Evolutionary conservation across 2,888 invertebrate genomes (phyloP).

Genomic region (Eupithecia subfuscata): DNA sequence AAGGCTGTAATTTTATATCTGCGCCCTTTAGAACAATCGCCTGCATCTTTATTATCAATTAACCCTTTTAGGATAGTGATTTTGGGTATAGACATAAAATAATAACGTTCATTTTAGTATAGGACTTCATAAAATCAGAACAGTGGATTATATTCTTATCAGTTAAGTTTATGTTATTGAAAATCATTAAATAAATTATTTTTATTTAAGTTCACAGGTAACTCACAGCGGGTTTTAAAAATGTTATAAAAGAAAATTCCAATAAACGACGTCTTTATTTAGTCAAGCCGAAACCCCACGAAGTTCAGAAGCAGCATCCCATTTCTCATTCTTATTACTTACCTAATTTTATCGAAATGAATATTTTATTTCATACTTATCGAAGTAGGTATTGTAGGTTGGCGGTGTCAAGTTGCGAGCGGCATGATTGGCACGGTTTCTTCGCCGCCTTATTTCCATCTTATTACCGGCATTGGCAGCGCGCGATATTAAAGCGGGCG

Average conservation of each 20-base stretch:
- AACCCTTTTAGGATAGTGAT: slow-evolving; percentile 42
- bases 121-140: background rate
- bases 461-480: slow-evolving; percentile 81
- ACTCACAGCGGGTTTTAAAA: background rate
- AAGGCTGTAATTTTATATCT: slow-evolving; percentile 47
- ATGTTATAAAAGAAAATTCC: background rate
- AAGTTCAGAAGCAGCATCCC: slow-evolving; percentile 30
- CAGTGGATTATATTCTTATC: background rate
- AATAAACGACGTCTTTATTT: slow-evolving; percentile 16
- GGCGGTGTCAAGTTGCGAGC: slow-evolving; percentile 71
- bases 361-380: slow-evolving; percentile 49
- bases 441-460: slow-evolving; percentile 82
- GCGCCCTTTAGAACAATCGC: slow-evolving; percentile 41
- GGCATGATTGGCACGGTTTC: slow-evolving; percentile 80
- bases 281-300: slow-evolving; percentile 25
- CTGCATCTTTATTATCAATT: slow-evolving; percentile 46
- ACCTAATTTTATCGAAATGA: slow-evolving; percentile 42
- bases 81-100: slow-evolving; percentile 21
- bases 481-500: slow-evolving; percentile 81
- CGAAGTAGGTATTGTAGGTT: slow-evolving; percentile 51
- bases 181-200: background rate
- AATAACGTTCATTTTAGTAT: slow-evolving; percentile 3
- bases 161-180: background rate
- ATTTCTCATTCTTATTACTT: slow-evolving; percentile 41
- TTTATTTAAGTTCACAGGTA: background rate